These are phyloP conservation scores for Achatina immaculata DNA, from an alignment of 1,140 invertebrate species.

Conservation along the genomic window DNA sequence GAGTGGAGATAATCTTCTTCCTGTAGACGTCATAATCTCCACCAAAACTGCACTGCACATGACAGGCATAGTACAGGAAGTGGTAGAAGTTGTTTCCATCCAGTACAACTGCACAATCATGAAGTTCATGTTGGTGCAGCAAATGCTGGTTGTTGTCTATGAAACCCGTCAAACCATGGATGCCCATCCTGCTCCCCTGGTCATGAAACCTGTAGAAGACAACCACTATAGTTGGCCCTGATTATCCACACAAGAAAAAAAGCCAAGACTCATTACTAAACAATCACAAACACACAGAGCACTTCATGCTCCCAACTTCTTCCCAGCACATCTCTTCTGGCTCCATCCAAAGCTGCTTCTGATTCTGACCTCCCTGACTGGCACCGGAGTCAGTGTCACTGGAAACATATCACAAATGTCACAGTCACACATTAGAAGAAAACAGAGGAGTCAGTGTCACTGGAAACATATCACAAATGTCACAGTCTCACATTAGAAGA, in stretches of 20 bases:
- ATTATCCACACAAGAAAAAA: neutral
- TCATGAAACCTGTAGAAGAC: too few species aligned
- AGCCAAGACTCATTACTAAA: neutral
- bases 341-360: too few species aligned
- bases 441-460: too few species aligned
- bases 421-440: too few species aligned
- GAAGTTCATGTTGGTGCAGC: slow-evolving; percentile 77
- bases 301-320: too few species aligned
- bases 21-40: slow-evolving; percentile 88
- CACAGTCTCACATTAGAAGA: too few species aligned
- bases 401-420: too few species aligned
- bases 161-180: slow-evolving; percentile 74
- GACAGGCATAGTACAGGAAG: slow-evolving; percentile 80
- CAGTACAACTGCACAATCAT: slow-evolving; percentile 81
- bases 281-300: too few species aligned
- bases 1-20: slow-evolving; percentile 78
- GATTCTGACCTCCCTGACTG: too few species aligned
- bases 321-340: too few species aligned
- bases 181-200: slow-evolving; percentile 74
- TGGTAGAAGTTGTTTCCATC: slow-evolving; percentile 85
- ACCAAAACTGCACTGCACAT: slow-evolving; percentile 81
- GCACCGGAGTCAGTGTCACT: too few species aligned
- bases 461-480: too few species aligned
- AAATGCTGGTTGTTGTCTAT: slow-evolving; percentile 79
- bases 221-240: neutral